Base-by-base conservation (phyloP, 1,140 invertebrate genomes). In the Drosophila santomea region DNA sequence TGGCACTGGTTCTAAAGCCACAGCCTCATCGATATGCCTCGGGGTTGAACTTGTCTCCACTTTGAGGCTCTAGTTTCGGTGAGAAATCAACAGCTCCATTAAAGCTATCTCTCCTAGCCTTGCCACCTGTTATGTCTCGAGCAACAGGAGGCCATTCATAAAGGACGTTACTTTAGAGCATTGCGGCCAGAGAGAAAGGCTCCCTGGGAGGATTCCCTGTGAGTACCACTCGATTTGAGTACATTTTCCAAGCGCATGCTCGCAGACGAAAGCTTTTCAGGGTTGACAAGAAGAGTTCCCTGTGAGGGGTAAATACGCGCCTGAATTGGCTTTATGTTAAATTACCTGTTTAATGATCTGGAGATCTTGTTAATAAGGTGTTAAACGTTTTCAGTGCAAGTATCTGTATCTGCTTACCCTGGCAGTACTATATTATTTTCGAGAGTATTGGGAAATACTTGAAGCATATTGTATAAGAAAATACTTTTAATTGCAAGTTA, bases 61-160 rank as follows among this genome's bases (percentile, higher is more conserved):
- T 57, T 63, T 58, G 41, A 57, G 44, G 28, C 50, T 52, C 50
- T 5, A 51, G n/a, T 51, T 51, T 62, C 74, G 47, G 55, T 48
- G 57, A 56, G 69, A 51, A 51, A 58, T 74, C 69, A 67, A 54
- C 56, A 57, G 57, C 54, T 52, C 50, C 59, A 76, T 86, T 88
- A 85, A 74, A 85, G 81, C 82, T 80, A 61, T 54, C 64, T 71
- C 55, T 41, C 62, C 20, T 43, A 74, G 72, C 80, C 79, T 88
- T 89, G 61, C 84, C 84, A 88, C 84, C 84, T 88, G 84, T 88
- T 88, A 88, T 88, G 48, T 59, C 47, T 72, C 68, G 71, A 84
- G 84, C 84, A 88, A 88, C 84, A 88, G 84, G 83, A 88, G 81
- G 84, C 84, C 84, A 88, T 88, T 88, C 84, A 88, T 88, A 80